These are phyloP conservation scores for Leptopilina drosophilae DNA, from an alignment of 2,888 invertebrate species.

Conservation along the genomic window DNA sequence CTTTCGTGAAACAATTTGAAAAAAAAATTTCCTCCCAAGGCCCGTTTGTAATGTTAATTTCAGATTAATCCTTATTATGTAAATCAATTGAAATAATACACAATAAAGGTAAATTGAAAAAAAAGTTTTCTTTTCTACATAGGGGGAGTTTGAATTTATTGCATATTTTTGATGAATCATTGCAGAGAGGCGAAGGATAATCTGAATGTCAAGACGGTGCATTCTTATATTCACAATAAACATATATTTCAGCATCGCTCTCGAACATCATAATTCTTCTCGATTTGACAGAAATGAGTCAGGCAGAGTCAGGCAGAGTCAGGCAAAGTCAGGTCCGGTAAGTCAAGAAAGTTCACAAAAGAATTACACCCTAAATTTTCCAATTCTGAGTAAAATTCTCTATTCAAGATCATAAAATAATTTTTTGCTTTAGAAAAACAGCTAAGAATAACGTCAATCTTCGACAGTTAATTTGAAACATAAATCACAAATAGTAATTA, in stretches of 20 bases:
- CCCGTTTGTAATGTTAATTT: neutral
- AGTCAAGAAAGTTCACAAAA: slow-evolving; percentile 57
- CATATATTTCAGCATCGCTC: slow-evolving; percentile 8
- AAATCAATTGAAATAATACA: neutral
- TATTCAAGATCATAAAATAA: too few relatives aligned
- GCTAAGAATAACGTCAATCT: too few relatives aligned
- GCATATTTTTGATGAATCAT: slow-evolving; percentile 19
- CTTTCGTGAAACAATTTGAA: slow-evolving; percentile 32
- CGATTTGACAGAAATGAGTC: slow-evolving; percentile 64
- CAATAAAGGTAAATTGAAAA: neutral
- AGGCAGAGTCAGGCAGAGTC: slow-evolving; percentile 62
- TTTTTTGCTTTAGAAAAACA: too few relatives aligned
- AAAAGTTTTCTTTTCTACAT: neutral
- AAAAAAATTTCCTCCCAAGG: neutral
- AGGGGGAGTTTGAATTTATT: slow-evolving; percentile 4
- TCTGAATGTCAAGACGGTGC: slow-evolving; percentile 33
- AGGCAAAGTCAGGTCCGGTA: slow-evolving; percentile 62
- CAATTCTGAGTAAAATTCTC: neutral
- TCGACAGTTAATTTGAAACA: neutral
- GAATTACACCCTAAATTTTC: slow-evolving; percentile 30
- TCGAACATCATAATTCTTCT: slow-evolving; percentile 59
- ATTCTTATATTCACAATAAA: slow-evolving; percentile 28
- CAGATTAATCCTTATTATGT: too few relatives aligned
- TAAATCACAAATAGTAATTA: too few relatives aligned
- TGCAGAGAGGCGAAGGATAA: neutral